phyloP scores from a whole-genome alignment of 2,888 invertebrate genomes.

The Ennomos erosarius region DNA sequence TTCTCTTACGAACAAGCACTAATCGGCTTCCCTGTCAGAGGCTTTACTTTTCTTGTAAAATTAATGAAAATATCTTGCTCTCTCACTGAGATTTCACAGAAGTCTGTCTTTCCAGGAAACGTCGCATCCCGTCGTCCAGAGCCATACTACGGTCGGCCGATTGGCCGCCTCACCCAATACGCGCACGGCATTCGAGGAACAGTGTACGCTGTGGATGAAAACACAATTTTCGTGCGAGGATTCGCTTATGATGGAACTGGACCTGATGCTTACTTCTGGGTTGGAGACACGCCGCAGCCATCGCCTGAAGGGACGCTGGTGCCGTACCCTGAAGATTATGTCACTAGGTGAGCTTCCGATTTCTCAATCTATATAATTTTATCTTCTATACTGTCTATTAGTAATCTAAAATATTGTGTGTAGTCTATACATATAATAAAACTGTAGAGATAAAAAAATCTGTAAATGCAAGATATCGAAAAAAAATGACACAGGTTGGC shows the following conservation, averaged over 20 bases:
- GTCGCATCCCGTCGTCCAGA: conserved; percentile 65
- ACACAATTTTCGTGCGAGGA: conserved; percentile 92
- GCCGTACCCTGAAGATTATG: conserved; percentile 94
- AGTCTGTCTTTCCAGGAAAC: conserved; percentile 46
- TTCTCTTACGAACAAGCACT: too few relatives aligned
- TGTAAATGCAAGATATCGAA: too few relatives aligned
- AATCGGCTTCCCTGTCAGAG: too few relatives aligned
- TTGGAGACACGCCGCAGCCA: conserved; percentile 92
- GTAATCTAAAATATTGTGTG: too few relatives aligned
- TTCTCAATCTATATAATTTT: too few relatives aligned
- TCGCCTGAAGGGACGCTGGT: conserved; percentile 93
- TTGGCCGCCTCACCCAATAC: conserved; percentile 90
- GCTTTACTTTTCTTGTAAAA: too few relatives aligned
- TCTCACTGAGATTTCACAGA: too few relatives aligned
- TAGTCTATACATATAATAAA: too few relatives aligned
- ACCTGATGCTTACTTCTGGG: conserved; percentile 96
- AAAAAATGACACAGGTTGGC: too few relatives aligned
- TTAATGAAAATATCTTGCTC: too few relatives aligned
- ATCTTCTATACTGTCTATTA: too few relatives aligned
- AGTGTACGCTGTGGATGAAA: conserved; percentile 95
- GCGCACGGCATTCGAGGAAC: conserved; percentile 93
- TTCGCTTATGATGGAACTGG: conserved; percentile 96
- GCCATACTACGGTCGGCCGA: conserved; percentile 91
- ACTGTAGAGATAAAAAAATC: too few relatives aligned
- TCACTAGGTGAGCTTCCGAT: conserved; percentile 87